Conservation (phyloP, 2,113 vertebrate species). For the Aegotheles bennettii region DNA sequence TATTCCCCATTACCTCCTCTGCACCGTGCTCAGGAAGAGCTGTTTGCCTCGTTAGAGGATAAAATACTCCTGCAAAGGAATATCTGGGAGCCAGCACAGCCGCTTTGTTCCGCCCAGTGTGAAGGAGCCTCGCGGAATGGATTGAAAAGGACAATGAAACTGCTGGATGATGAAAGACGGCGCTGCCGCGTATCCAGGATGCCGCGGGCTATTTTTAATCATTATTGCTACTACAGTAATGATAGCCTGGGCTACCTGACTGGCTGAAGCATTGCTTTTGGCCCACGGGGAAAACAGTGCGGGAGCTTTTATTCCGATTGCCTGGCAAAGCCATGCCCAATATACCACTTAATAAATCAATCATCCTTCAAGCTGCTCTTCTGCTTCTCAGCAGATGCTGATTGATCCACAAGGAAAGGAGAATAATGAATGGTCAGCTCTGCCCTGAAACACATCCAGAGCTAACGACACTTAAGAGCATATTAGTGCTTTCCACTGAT, state of each 20-base stretch:
- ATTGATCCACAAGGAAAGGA: background rate
- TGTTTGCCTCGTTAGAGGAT: background rate
- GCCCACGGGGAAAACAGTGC: background rate
- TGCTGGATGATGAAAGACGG: background rate
- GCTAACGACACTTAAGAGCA: background rate
- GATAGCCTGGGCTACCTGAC: background rate
- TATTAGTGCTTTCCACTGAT: background rate
- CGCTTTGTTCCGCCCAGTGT: background rate
- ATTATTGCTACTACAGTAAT: background rate
- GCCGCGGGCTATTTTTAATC: background rate
- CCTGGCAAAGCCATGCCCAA: background rate
- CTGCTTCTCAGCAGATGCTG: background rate
- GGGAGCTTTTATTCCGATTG: background rate
- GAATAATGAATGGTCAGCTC: background rate
- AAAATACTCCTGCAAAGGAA: background rate
- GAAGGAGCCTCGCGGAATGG: background rate
- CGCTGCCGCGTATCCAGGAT: background rate
- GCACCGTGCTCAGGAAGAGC: background rate
- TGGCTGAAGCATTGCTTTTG: background rate
- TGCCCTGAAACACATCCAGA: background rate
- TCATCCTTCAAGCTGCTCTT: constrained; percentile 28
- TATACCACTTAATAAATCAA: constrained; percentile 28
- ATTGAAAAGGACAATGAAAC: background rate
- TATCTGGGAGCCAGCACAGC: background rate
- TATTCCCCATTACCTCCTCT: background rate